Conservation (phyloP, 2,797 vertebrate species). For the Odontamblyopus lacepedii region DNA sequence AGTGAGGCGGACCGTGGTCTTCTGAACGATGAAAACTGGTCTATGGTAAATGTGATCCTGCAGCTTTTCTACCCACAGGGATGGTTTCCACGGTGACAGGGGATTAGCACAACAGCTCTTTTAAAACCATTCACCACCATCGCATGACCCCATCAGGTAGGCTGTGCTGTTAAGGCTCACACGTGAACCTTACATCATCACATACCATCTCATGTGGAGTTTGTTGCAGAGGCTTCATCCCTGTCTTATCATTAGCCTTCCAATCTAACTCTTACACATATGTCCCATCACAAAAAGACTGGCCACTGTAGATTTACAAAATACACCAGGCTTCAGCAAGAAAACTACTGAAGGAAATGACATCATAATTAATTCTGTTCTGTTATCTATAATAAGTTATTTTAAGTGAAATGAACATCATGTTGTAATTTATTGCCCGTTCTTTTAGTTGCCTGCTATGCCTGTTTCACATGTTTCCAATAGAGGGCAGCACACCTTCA, state of each 20-base stretch:
- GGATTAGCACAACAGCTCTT: slow-evolving; percentile 46
- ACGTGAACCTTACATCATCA: slow-evolving; percentile 24
- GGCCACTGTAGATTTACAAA: no score
- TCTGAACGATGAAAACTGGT: slow-evolving; percentile 70
- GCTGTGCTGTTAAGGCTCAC: slow-evolving; percentile 39
- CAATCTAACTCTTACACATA: slow-evolving; percentile 23
- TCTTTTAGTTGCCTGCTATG: background rate
- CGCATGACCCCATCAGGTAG: slow-evolving; percentile 42
- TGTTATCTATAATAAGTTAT: background rate
- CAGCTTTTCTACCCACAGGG: slow-evolving; percentile 57
- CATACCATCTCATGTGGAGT: slow-evolving; percentile 6
- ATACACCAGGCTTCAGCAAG: background rate
- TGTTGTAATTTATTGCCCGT: background rate
- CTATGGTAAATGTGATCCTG: slow-evolving; percentile 72
- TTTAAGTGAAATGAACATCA: background rate
- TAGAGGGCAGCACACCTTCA: slow-evolving; percentile 76
- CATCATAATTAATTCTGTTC: background rate
- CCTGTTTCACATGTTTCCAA: slow-evolving; percentile 47
- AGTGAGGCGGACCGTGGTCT: slow-evolving; percentile 78
- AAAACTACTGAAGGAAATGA: background rate
- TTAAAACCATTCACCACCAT: slow-evolving; percentile 37
- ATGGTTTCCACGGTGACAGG: slow-evolving; percentile 44
- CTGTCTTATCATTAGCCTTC: slow-evolving; percentile 27
- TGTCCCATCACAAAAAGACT: slow-evolving; percentile 30
- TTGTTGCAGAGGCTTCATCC: slow-evolving; percentile 38